Evolutionary conservation across 2,113 vertebrate species (phyloP), one percentile per base, ranked within the genome.

Genomic region (Ammodytes marinus): DNA sequence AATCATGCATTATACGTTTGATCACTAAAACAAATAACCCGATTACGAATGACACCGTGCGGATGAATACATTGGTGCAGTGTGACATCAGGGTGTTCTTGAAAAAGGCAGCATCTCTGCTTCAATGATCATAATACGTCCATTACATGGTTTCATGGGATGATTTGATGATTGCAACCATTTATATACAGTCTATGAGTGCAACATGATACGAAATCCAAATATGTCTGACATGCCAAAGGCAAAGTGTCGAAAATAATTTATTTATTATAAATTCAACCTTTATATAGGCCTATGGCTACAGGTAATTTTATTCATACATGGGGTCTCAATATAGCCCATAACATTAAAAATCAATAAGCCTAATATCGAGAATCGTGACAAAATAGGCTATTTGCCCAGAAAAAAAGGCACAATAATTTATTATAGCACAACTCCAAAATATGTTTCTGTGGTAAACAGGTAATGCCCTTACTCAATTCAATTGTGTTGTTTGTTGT

Each of bases 1-100:
- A 46, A 42, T 4, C 1, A 12, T 14, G n/a, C 0, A 7, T 60
- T 42, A 4, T 54, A n/a, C 2, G 7, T 61, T 71, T 37, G 0
- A 14, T 12, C 1, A 17, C 7, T 4, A 40, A 52, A 59, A 50
- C 53, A 59, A 50, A 57, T 50, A 59, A 4, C 37, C 0, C 10
- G 13, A 57, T n/a, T 39, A 2, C 0, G 8, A 73, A 68, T 3
- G 8, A 4, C 11, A 15, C 1, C n/a, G 13, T 19, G 92, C 91
- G 93, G 89, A 91, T 39, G 89, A 64, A 93, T 35, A 93, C 77
- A 68, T 8, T 89, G 79, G 72, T 58, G 84, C 86, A 93, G 79
- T 77, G 73, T 19, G 11, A 79, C 42, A 42, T 57, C 19, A n/a
- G 3, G 15, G 0, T 37, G 65, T 64, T 73, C 71, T 2, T 37